Evolutionary conservation across 2,888 invertebrate genomes (phyloP), one percentile per base, ranked within the genome.

Genomic region (Rhagonycha lutea): DNA sequence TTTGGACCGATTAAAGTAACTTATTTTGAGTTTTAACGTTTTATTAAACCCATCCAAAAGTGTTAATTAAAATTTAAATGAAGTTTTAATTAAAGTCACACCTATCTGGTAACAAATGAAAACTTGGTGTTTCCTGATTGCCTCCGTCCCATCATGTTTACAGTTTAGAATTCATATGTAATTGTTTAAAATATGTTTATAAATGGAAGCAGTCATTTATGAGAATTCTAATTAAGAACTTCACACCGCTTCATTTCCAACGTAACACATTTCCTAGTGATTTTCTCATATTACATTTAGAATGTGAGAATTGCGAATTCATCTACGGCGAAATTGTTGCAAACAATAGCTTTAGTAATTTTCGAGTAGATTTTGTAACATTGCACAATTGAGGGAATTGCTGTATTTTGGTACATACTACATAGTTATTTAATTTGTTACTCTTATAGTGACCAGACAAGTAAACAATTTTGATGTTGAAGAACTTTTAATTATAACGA

Each of bases 271-370:
- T 72, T 65, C 61, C 65, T 32, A 23, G 61, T 65, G 63, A 23
- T 65, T 70, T 70, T 72, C 72, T 72, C 72, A 72, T 61, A 72
- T 65, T 67, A 32, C 72, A 65, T 68, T 71, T 61, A 68, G 28
- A 63, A 47, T 72, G 72, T 72, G 72, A 65, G 72, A 72, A 72
- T 60, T 61, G 67, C 18, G 26, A 61, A 68, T 68, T 72, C 61
- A 68, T 72, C 61, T 67, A 26, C 14, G 18, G 28, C 60, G 68
- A 61, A 67, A 72, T 14, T 14, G 14, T 29, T 26, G 14, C 24
- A 61, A 72, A 72, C 68, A 72, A 72, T 68, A 28, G 60, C 72
- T 68, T 62, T 61, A 68, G 61, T 61, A 72, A 72, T 68, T 67
- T 72, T 61, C 28, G 63, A 32, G 70, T 65, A 24, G 23, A 24